Conservation (phyloP, 2,888 invertebrate species). For the Lasioglossum malachurum region DNA sequence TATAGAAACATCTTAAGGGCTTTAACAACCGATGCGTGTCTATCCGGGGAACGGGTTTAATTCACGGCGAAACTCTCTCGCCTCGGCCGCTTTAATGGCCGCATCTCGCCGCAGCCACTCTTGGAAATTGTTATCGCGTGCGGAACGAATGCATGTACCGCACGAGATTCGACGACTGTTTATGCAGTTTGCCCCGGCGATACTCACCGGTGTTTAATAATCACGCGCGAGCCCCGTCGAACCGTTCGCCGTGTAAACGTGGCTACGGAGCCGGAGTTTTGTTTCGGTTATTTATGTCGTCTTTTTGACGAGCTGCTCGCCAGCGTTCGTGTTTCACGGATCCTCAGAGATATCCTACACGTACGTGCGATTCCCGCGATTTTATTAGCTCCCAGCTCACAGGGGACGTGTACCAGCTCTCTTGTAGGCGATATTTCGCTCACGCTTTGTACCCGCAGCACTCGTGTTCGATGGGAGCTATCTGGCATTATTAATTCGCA, state of each 20-base stretch:
- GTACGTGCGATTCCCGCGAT: not conserved
- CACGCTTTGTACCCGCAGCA: not conserved
- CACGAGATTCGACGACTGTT: conserved; percentile 8
- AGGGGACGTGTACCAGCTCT: not conserved
- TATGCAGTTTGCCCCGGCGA: not conserved
- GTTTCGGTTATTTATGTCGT: not conserved
- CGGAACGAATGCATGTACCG: conserved; percentile 4
- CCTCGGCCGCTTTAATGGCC: conserved; percentile 29
- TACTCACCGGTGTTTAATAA: not conserved
- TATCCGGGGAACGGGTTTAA: conserved; percentile 40
- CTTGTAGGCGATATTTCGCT: not conserved
- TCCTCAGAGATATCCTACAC: not conserved
- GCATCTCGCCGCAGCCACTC: conserved; percentile 19
- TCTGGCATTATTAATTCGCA: not conserved
- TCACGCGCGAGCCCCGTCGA: not conserved
- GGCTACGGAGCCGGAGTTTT: not conserved
- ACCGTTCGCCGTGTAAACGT: not conserved
- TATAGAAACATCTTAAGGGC: conserved; percentile 66
- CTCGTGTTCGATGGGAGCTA: not conserved
- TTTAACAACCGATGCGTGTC: conserved; percentile 34
- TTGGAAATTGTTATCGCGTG: conserved; percentile 48
- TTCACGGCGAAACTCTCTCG: not conserved
- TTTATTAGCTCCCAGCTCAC: not conserved
- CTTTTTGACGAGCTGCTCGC: not conserved
- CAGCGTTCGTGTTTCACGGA: not conserved